phyloP scores from a whole-genome alignment of 2,797 vertebrate genomes.

The Ctenopoma kingsleyae region DNA sequence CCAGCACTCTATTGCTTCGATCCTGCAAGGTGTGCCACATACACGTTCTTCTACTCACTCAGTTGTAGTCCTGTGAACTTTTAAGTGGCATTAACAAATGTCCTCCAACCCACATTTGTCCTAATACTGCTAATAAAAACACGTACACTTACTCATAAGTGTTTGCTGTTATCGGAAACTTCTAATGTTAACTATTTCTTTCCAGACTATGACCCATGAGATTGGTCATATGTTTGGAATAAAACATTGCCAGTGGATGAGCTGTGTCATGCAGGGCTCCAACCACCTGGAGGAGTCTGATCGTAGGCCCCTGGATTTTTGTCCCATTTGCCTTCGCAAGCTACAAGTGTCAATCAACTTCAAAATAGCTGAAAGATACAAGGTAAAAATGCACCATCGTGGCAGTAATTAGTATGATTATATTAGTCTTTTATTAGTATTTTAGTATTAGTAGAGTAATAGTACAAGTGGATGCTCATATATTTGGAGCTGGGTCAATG shows the following conservation, averaged over 20 bases:
- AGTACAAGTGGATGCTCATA: neutral
- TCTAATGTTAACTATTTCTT: slow-evolving; percentile 2
- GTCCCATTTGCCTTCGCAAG: slow-evolving; percentile 83
- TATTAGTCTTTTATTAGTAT: too few relatives aligned
- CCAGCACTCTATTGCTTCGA: slow-evolving; percentile 81
- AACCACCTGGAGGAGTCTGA: slow-evolving; percentile 86
- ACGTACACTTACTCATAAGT: too few relatives aligned
- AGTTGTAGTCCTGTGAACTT: slow-evolving; percentile 17
- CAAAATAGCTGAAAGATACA: slow-evolving; percentile 69
- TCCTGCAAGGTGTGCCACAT: slow-evolving; percentile 82
- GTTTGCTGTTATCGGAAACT: neutral
- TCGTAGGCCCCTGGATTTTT: slow-evolving; percentile 77
- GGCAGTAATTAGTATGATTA: neutral
- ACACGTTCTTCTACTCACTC: neutral
- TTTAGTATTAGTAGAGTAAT: neutral
- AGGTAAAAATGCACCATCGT: slow-evolving; percentile 51
- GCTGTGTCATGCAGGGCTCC: slow-evolving; percentile 86
- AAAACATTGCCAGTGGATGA: slow-evolving; percentile 84
- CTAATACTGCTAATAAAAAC: neutral
- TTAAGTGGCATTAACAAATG: neutral
- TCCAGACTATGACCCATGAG: slow-evolving; percentile 84
- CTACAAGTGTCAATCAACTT: slow-evolving; percentile 78
- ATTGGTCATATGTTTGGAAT: slow-evolving; percentile 86
- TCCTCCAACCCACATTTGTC: slow-evolving; percentile 12
- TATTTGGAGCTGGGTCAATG: neutral